phyloP scores from a whole-genome alignment of 2,113 vertebrate genomes.

The Corapipo altera region DNA sequence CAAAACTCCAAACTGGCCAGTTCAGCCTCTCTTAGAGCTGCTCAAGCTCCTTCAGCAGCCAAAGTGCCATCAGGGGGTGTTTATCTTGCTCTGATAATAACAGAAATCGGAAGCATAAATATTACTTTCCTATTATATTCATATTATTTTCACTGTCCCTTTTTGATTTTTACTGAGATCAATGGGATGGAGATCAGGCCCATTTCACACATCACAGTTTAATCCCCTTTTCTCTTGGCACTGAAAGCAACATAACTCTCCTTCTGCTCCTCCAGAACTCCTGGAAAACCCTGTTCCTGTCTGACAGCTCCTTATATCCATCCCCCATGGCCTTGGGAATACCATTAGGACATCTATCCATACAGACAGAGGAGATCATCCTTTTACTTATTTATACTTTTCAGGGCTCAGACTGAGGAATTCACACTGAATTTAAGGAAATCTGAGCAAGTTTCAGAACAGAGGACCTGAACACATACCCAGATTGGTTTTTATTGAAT shows the following conservation, averaged over 20 bases:
- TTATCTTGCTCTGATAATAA: neutral
- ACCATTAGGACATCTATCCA: neutral
- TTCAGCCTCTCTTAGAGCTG: neutral
- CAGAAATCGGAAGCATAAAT: neutral
- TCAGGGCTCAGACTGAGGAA: neutral
- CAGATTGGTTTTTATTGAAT: neutral
- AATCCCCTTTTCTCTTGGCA: neutral
- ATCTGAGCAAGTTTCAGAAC: neutral
- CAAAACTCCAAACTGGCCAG: neutral
- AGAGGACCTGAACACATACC: neutral
- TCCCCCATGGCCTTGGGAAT: neutral
- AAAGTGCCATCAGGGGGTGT: neutral
- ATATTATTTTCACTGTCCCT: neutral
- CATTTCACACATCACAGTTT: neutral
- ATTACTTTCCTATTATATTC: neutral
- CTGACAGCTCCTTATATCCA: neutral
- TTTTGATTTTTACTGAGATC: neutral
- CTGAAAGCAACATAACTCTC: neutral
- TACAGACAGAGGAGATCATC: neutral
- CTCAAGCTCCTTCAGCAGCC: neutral
- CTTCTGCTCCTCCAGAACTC: neutral
- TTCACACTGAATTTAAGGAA: neutral
- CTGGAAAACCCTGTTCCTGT: neutral
- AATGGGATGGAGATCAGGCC: rapidly evolving
- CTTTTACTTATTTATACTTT: neutral